Evolutionary conservation across 2,888 invertebrate genomes (phyloP).

Genomic region (Apoderus coryli): DNA sequence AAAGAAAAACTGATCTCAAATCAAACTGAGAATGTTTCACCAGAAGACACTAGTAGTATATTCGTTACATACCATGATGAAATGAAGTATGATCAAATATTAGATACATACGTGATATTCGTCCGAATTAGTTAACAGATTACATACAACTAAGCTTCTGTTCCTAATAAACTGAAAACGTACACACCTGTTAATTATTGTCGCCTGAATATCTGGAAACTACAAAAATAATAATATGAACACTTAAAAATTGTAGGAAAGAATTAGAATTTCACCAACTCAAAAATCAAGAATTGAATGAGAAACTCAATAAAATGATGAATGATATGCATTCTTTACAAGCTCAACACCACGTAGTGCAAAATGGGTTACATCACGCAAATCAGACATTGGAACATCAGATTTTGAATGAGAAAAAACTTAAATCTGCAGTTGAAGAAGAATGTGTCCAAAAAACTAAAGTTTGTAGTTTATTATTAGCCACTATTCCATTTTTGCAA

Average conservation of each 20-base stretch:
- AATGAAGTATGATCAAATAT: slow-evolving; percentile 22
- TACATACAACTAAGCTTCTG: no score
- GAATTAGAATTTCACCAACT: slow-evolving; percentile 34
- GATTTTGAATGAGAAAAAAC: slow-evolving; percentile 32
- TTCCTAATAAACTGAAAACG: no score
- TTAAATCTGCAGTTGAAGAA: slow-evolving; percentile 33
- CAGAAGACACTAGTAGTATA: slow-evolving; percentile 21
- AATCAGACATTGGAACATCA: slow-evolving; percentile 29
- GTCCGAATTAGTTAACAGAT: slow-evolving; percentile 5
- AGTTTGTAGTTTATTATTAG: slow-evolving; percentile 18
- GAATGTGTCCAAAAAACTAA: slow-evolving; percentile 28
- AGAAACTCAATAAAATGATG: slow-evolving; percentile 35
- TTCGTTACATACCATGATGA: slow-evolving; percentile 25
- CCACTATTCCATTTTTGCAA: no score
- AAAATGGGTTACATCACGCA: slow-evolving; percentile 30
- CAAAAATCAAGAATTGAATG: slow-evolving; percentile 31
- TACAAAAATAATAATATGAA: no score
- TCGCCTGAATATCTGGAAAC: no score
- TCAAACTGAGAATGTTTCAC: no score
- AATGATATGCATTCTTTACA: slow-evolving; percentile 32
- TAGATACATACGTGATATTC: no score
- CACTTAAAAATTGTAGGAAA: no score
- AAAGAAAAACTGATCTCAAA: slow-evolving; percentile 68
- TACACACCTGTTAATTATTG: no score
- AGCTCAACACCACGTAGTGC: slow-evolving; percentile 29